Evolutionary conservation across 2,888 invertebrate species (phyloP).

Genomic region (Lymantria monacha): DNA sequence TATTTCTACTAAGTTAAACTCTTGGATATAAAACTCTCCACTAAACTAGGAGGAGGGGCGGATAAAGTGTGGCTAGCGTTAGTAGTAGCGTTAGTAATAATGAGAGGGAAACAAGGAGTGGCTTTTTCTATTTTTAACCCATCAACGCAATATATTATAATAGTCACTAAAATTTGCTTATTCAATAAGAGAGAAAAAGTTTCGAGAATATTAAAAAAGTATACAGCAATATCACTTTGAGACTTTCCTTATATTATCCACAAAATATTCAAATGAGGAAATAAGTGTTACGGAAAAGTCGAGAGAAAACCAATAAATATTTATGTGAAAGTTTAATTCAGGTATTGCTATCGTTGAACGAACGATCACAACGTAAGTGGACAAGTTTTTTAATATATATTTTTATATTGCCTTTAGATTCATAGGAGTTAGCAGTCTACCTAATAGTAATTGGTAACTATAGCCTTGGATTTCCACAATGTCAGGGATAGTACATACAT

Average conservation of each 20-base stretch:
- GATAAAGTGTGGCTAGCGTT: too few relatives aligned
- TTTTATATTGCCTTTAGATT: too few relatives aligned
- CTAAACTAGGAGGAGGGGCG: too few relatives aligned
- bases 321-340: slow-evolving; percentile 18
- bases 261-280: slow-evolving; percentile 22
- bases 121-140: background rate
- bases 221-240: slow-evolving; percentile 6
- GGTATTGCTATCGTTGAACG: slow-evolving; percentile 8
- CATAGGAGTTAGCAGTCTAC: too few relatives aligned
- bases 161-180: background rate
- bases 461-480: too few relatives aligned
- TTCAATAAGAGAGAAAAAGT: background rate
- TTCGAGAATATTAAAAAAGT: background rate
- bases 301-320: slow-evolving; percentile 21
- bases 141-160: background rate
- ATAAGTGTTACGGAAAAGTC: slow-evolving; percentile 19
- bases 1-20: too few relatives aligned
- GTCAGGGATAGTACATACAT: too few relatives aligned
- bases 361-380: background rate
- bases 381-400: too few relatives aligned
- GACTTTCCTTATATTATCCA: slow-evolving; percentile 15
- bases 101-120: too few relatives aligned
- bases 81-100: too few relatives aligned
- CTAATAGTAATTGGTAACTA: too few relatives aligned
- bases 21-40: background rate